Evolutionary conservation across 1,140 invertebrate genomes (phyloP).

Genomic region (Meteorus sp.): DNA sequence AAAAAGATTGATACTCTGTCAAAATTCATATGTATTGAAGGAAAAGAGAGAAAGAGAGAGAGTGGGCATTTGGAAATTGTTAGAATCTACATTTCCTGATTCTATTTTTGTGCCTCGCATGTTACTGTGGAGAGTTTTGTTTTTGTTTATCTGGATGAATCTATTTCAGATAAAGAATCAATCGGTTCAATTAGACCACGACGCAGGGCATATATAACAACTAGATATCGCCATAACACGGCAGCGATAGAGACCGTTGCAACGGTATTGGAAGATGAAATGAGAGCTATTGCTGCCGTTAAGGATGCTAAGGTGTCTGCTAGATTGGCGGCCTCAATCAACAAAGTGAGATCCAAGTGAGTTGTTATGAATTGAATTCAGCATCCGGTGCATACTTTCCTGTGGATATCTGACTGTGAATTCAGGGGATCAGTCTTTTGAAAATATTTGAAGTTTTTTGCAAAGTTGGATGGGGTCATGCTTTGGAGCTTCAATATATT

Average conservation of each 20-base stretch:
- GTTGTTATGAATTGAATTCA: constrained; percentile 39
- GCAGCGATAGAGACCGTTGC: no score
- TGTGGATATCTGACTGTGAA: neutral
- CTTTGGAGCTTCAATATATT: no score
- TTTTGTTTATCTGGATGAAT: constrained; percentile 31
- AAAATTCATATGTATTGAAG: no score
- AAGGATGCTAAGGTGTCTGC: no score
- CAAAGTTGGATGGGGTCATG: no score
- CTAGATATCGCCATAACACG: constrained; percentile 53
- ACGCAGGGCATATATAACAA: constrained; percentile 58
- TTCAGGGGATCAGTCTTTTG: neutral
- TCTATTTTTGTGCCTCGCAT: neutral
- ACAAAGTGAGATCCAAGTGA: constrained; percentile 58
- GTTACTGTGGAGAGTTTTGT: neutral
- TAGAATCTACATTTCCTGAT: constrained; percentile 8
- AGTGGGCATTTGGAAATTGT: neutral
- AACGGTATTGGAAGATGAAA: no score
- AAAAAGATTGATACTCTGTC: no score
- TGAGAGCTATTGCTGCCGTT: no score
- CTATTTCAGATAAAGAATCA: constrained; percentile 54
- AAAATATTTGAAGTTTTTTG: neutral
- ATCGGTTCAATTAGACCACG: constrained; percentile 50
- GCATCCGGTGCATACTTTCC: neutral
- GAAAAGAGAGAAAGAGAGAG: neutral
- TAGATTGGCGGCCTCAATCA: constrained; percentile 41